Base-by-base conservation (phyloP, 2,113 vertebrate species). In the Peucedramus taeniatus region DNA sequence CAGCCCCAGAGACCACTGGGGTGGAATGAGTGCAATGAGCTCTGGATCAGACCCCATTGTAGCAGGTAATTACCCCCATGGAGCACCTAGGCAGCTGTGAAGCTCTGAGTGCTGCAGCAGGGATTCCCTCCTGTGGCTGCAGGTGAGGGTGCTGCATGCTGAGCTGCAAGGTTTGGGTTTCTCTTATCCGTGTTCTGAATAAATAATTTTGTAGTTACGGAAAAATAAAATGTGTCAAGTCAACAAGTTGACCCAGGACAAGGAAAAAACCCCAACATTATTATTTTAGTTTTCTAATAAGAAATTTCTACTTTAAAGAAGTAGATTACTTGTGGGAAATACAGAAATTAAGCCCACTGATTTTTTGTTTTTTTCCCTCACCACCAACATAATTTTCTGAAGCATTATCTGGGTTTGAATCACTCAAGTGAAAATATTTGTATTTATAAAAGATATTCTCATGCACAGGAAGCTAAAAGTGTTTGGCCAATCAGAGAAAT, bases 41-140 rank as follows among this genome's bases (percentile, higher is more conserved):
- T 88, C 33, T 56, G 85, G 60, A 31, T 85, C 90, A 82, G 82
- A 16, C 42, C 51, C 51, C 40, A 11, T 15, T 83, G 95, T 42
- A 21, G 4, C 45, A 71, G 50, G 40, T 39, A 89, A 90, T 93
- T 74, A 53, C 20, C 50, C 83, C 91, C 39, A 19, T 2, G 83
- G 83, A 93, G 83, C 83, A 76, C 86, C 94, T 60, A 10, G 83
- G 60, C 88, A 90, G 65, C 74, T 93, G 69, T 35, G 81, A 59
- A n/a, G 33, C 33, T 57, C 54, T n/a, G n/a, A n/a, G n/a, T n/a
- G n/a, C n/a, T n/a, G 13, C 56, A 74, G n/a, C 13, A 59, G 68
- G 70, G 40, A 53, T 71, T 72, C 57, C 50, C 39, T 76, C 68
- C 68, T 54, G 7, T 13, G 45, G 9, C 68, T 70, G 68, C 65